These are phyloP conservation scores for Coenonympha glycerion DNA, from an alignment of 2,888 invertebrate species.

Conservation along the genomic window DNA sequence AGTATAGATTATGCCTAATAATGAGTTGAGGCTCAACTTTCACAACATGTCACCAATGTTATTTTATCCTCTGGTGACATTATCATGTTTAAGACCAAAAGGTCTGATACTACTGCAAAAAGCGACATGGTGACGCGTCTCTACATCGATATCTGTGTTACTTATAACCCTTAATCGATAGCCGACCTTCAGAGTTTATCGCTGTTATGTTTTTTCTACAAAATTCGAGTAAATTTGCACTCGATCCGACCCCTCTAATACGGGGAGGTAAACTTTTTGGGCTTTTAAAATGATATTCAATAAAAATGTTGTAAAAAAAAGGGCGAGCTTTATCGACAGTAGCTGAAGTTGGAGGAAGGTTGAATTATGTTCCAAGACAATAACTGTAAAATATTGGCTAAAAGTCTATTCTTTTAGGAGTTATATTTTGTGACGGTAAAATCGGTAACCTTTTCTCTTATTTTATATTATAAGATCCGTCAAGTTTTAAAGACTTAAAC, in stretches of 20 bases:
- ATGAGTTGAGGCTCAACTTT: too few relatives aligned
- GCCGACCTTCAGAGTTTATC: slow-evolving; percentile 3
- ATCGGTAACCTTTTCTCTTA: too few relatives aligned
- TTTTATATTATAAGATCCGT: too few relatives aligned
- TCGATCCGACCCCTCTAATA: slow-evolving; percentile 6
- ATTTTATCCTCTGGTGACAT: too few relatives aligned
- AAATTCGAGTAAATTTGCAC: slow-evolving; percentile 15
- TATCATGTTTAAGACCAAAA: not conserved
- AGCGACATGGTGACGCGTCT: not conserved
- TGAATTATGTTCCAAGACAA: slow-evolving; percentile 2
- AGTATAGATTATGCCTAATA: too few relatives aligned
- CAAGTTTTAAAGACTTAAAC: too few relatives aligned
- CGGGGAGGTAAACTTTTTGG: slow-evolving; percentile 14
- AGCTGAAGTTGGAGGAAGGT: not conserved
- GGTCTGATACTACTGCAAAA: not conserved
- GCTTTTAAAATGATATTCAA: slow-evolving; percentile 17
- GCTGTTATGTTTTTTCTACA: slow-evolving; percentile 2
- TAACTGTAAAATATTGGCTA: not conserved
- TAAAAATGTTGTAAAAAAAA: slow-evolving; percentile 16
- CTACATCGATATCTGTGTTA: too few relatives aligned
- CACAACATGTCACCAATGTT: too few relatives aligned
- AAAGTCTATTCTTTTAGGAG: not conserved
- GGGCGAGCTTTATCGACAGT: slow-evolving; percentile 1
- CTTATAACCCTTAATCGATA: not conserved
- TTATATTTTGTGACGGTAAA: not conserved